Percentiles rank a stretch among this genome's conserved stretches.
These are phyloP conservation scores for Bruchidius siliquastri DNA, from an alignment of 2,888 invertebrate species.

Conservation along the genomic window DNA sequence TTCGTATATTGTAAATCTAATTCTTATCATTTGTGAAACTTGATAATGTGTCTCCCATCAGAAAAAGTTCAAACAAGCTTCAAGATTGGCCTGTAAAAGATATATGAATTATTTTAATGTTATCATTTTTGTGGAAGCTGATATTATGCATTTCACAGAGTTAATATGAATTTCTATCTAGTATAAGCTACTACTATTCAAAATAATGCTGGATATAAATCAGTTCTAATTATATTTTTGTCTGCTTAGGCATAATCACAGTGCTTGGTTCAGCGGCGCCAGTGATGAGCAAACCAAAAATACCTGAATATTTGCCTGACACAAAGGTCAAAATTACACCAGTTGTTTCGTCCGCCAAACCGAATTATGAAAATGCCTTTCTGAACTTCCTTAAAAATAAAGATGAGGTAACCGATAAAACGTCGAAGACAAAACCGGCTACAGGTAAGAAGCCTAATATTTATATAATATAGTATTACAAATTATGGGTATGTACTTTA, in stretches of 20 bases:
- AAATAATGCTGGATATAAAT: neutral
- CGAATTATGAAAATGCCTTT: conserved; percentile 29
- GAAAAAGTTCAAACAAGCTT: too few relatives aligned
- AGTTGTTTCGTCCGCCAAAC: neutral
- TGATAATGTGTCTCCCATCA: too few relatives aligned
- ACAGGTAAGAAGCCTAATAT: neutral
- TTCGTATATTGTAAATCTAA: too few relatives aligned
- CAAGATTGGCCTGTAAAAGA: too few relatives aligned
- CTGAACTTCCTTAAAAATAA: conserved; percentile 23
- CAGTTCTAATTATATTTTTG: neutral
- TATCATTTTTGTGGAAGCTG: neutral
- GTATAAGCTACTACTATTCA: too few relatives aligned
- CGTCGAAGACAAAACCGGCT: neutral
- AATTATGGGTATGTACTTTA: too few relatives aligned
- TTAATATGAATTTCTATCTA: too few relatives aligned
- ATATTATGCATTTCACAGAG: too few relatives aligned
- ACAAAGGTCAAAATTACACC: neutral
- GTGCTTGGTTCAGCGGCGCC: conserved; percentile 21
- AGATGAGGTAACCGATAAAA: neutral
- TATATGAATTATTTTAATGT: too few relatives aligned
- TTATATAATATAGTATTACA: too few relatives aligned
- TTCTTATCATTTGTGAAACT: too few relatives aligned
- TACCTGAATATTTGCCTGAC: conserved; percentile 1
- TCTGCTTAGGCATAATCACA: conserved; percentile 22
- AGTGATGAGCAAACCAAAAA: neutral